Conservation (phyloP, 2,888 invertebrate genomes). For the Xestia xanthographa region DNA sequence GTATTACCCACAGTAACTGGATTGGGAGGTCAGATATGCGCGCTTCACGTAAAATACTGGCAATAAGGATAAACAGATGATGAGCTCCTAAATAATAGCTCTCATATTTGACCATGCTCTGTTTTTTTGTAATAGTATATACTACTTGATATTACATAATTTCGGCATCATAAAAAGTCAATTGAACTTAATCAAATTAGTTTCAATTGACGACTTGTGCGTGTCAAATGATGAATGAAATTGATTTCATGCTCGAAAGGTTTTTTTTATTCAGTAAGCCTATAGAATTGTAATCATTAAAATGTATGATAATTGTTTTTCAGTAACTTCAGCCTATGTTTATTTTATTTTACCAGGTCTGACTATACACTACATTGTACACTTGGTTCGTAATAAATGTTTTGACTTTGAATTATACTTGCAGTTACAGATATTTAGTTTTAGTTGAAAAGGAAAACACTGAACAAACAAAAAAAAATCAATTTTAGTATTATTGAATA, state of each 20-base stretch:
- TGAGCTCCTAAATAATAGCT: neutral
- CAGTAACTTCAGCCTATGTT: neutral
- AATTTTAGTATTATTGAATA: no score
- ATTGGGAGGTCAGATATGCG: no score
- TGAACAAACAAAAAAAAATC: no score
- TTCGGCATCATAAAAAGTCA: conserved; percentile 7
- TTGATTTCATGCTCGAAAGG: conserved; percentile 34
- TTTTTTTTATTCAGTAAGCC: conserved; percentile 9
- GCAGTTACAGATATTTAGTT: no score
- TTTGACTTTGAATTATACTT: no score
- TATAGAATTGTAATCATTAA: neutral
- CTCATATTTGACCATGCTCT: neutral
- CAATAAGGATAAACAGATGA: neutral
- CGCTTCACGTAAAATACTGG: neutral
- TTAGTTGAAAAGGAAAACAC: no score
- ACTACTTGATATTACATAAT: no score
- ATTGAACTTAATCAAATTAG: conserved; percentile 35
- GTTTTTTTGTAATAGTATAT: no score
- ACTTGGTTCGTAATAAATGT: no score
- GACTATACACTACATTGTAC: no score
- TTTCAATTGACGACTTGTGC: conserved; percentile 38
- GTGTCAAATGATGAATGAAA: conserved; percentile 44
- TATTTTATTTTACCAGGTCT: neutral
- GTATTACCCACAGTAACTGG: no score
- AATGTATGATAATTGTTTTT: neutral